Base-by-base conservation (phyloP, 2,888 invertebrate genomes). In the Ceraclea dissimilis region DNA sequence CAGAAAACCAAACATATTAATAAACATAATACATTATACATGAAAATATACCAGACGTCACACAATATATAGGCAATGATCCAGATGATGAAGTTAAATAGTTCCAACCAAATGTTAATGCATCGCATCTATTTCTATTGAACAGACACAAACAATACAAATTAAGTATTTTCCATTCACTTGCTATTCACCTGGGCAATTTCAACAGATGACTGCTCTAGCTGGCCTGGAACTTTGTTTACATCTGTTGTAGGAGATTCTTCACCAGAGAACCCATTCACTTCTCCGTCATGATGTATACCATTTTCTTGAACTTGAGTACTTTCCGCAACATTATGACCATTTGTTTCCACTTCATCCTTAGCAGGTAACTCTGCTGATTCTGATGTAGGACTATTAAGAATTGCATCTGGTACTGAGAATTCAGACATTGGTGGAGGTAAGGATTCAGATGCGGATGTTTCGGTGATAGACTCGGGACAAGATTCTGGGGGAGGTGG, bases 131-230 rank as follows among this genome's bases (percentile, higher is more conserved):
- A 53, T 59, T 44, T 60, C 52, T 60, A 61, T 59, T 54, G 50
- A 58, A 53, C 61, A 58, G 61, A 59, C 61, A 59, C 61, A 58
- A 58, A 61, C 61, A 61, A 61, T 39, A 61, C 61, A 61, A 54
- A 61, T 57, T 57, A 57, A 61, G 56, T 58, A 61, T 50, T 60
- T 58, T 62, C 60, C 59, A 60, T 62, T 59, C 54, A 52, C 60
- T 60, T 59, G 60, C 62, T 62, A 62, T 62, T 62, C 62, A 62
- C 62, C 62, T 62, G 62, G 47, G 57, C 33, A 34, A 54, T 34
- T 18, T 60, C 57, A 39, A 49, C 44, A 39, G 55, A 53, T 34
- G 51, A 48, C 52, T 43, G 13, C 46, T 46, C 52, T 54, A 47
- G 53, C 49, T 51, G 48, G 13, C 39, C 39, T 16, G 54, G 55